Base-by-base conservation (phyloP, 2,888 invertebrate genomes). In the Steromphala cineraria region DNA sequence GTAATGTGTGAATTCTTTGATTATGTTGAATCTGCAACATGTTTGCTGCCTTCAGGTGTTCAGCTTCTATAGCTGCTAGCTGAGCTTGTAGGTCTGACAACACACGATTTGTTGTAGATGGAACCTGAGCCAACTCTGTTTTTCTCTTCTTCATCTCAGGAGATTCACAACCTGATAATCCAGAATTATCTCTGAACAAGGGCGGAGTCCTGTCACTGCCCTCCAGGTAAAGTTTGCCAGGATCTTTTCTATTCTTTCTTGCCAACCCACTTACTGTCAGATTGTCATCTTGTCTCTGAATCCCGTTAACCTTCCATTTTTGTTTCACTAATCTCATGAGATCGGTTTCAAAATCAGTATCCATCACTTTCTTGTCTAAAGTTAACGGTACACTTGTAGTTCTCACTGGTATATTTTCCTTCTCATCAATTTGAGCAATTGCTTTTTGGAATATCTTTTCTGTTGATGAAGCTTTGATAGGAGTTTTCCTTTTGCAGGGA, bases 261-360 rank as follows among this genome's bases (percentile, higher is more conserved):
- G 31, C 24, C 15, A 31, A 31, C 17, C n/a, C 28, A 71, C 79
- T 52, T 13, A 19, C 13, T 17, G 79, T 79, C 5, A 79, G 71
- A 53, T 79, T 79, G 10, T 67, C n/a, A 19, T 79, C 67, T 53
- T 28, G 53, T 53, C 53, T 53, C 40, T 79, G 79, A 2, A 79
- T 71, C 19, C 52, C 53, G 2, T 17, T 19, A n/a, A 24, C 71
- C 28, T 53, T 36, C 79, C 79, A 79, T 31, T 53, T 67, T 7
- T 31, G 7, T 36, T 71, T 67, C 36, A 79, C 71, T 31, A 46
- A 28, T 53, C n/a, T 40, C 31, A 71, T 79, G 17, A 79, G 21
- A n/a, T 71, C 79, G 24, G 67, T 67, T 36, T 79, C 79, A 36
- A 21, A 52, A 52, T 15, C 24, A 19, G 13, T 46, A 46, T 46